Evolutionary conservation across 2,113 vertebrate genomes (phyloP), one percentile per base, ranked within the genome.

Genomic region (Mesoclemmys tuberculata): DNA sequence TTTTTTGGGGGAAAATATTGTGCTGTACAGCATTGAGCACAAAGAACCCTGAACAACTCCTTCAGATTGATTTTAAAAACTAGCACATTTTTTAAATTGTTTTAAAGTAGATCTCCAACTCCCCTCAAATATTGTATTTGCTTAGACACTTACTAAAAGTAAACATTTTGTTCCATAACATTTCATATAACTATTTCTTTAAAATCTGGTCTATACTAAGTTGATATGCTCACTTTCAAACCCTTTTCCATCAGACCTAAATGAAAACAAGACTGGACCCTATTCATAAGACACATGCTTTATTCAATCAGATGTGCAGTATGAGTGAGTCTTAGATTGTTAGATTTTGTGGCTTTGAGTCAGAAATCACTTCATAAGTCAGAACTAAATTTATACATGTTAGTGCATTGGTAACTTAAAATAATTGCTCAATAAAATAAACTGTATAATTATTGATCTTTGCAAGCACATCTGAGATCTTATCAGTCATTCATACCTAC

Each of bases 291-390:
- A 44, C 35, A 12, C 92, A 74, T 8, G 44, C 79, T 95, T 95
- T 91, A 90, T 81, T 94, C 81, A 95, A 90, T 91, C 48, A 88
- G 16, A 35, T 91, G 10, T 91, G 89, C 64, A 91, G 82, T 41
- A 81, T 46, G 38, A 93, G 75, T 52, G 88, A 87, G 87, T 93
- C 96, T 94, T 92, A 10, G 6, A 94, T 95, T 95, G 91, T 94
- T 92, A 83, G 49, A 79, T 95, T 91, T 91, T 16, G 54, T 81
- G 46, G 46, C 87, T 27, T 24, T 91, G 51, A 95, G 74, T 58
- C 88, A 51, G 58, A 93, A 93, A 91, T 90, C n/a, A 4, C 56
- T 90, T 54, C 82, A n/a, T 91, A 92, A 93, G 24, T 38, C 92
- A 58, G 56, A 92, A 90, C 58, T 92, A 83, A 75, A 79, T 95